These are phyloP conservation scores for Apis dorsata DNA, from an alignment of 1,140 invertebrate genomes.

Conservation along the genomic window DNA sequence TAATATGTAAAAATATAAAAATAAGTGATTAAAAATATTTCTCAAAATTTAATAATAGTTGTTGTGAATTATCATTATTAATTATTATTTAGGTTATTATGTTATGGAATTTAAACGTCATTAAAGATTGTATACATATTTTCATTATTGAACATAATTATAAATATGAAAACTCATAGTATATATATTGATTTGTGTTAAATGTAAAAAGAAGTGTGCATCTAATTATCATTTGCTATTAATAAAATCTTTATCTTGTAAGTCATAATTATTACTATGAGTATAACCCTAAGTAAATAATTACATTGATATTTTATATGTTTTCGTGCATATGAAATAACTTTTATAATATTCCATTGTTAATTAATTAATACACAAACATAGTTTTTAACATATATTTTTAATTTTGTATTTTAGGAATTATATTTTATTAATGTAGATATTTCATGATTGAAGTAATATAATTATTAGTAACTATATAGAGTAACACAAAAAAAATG, in stretches of 20 bases:
- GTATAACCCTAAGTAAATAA: conserved; percentile 22
- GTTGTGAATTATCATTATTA: conserved; percentile 1
- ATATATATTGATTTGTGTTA: background rate
- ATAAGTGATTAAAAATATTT: background rate
- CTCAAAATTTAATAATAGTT: background rate
- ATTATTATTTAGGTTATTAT: conserved; percentile 42
- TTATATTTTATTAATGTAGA: background rate
- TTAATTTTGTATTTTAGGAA: conserved; percentile 14
- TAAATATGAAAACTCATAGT: conserved; percentile 17
- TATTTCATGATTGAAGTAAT: background rate
- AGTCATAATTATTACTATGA: background rate
- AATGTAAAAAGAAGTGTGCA: background rate
- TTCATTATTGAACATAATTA: background rate
- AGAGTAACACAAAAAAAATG: conserved; percentile 36
- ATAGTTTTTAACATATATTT: background rate
- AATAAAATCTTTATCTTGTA: conserved; percentile 7
- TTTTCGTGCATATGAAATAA: conserved; percentile 11
- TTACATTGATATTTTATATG: conserved; percentile 7
- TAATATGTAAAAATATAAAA: conserved; percentile 3
- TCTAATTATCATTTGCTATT: background rate
- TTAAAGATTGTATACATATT: conserved; percentile 10
- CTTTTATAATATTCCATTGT: background rate
- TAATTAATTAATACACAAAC: background rate
- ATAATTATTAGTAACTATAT: background rate
- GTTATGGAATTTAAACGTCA: conserved; percentile 24